These are phyloP conservation scores for Chloroceryle amazona DNA, from an alignment of 2,797 vertebrate species.

Conservation along the genomic window DNA sequence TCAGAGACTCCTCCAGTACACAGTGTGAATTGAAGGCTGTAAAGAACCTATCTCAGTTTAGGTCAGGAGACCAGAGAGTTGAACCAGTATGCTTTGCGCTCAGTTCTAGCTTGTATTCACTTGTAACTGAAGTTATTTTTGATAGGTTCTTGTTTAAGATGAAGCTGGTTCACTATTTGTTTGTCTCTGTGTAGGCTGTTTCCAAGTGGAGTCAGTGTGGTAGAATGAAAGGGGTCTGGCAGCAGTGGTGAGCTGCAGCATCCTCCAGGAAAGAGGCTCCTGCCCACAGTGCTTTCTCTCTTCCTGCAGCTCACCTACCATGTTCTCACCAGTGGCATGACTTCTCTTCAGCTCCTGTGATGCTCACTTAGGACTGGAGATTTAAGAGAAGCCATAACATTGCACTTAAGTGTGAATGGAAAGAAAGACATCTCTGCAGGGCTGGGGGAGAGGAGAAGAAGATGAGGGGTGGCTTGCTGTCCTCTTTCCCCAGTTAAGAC, in stretches of 20 bases:
- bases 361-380: background rate
- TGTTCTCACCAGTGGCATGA: background rate
- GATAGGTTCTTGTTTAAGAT: background rate
- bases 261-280: background rate
- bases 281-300: background rate
- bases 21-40: conserved; percentile 49
- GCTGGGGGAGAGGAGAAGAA: too few species aligned
- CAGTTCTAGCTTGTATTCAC: background rate
- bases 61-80: background rate
- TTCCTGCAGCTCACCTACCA: background rate
- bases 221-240: background rate
- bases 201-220: background rate
- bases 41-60: background rate
- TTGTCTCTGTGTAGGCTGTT: background rate
- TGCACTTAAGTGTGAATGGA: background rate
- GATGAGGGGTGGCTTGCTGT: background rate
- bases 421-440: background rate
- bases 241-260: background rate
- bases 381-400: background rate
- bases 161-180: background rate
- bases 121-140: background rate
- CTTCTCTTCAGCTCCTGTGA: background rate
- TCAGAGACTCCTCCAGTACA: background rate
- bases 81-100: background rate
- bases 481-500: background rate